Evolutionary conservation across 1,140 invertebrate genomes (phyloP).

Genomic region (Macrosteles quadrilineatus): DNA sequence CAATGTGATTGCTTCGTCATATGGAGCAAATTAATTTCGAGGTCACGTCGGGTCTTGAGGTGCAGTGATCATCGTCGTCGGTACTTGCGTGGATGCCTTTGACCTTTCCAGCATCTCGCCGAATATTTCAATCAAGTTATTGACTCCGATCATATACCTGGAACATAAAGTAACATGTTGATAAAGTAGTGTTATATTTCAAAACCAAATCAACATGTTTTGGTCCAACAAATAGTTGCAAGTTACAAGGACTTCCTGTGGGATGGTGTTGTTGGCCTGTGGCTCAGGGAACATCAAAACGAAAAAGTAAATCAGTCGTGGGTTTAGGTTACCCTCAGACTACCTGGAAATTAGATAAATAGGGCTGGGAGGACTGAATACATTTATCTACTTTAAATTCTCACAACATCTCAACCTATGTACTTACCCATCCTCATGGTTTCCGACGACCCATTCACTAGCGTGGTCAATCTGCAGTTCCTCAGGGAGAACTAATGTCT

Average conservation of each 20-base stretch:
- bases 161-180: background rate
- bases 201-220: background rate
- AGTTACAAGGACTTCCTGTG: background rate
- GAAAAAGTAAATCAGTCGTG: no score
- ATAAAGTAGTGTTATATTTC: background rate
- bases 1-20: no score
- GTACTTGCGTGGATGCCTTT: background rate
- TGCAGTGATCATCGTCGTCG: slow-evolving; percentile 2
- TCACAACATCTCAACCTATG: no score
- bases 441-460: slow-evolving; percentile 90
- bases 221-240: background rate
- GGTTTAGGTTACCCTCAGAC: background rate
- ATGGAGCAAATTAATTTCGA: no score
- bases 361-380: background rate
- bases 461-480: slow-evolving; percentile 74
- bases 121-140: slow-evolving; percentile 91
- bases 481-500: slow-evolving; percentile 78
- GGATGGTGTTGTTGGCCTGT: background rate
- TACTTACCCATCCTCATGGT: slow-evolving; percentile 94
- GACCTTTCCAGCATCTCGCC: slow-evolving; percentile 52
- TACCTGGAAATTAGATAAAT: background rate
- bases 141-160: slow-evolving; percentile 78
- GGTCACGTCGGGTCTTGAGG: slow-evolving; percentile 15
- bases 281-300: no score
- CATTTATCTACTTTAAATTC: no score